Evolutionary conservation across 2,888 invertebrate species (phyloP).

Genomic region (Barypeithes pellucidus): DNA sequence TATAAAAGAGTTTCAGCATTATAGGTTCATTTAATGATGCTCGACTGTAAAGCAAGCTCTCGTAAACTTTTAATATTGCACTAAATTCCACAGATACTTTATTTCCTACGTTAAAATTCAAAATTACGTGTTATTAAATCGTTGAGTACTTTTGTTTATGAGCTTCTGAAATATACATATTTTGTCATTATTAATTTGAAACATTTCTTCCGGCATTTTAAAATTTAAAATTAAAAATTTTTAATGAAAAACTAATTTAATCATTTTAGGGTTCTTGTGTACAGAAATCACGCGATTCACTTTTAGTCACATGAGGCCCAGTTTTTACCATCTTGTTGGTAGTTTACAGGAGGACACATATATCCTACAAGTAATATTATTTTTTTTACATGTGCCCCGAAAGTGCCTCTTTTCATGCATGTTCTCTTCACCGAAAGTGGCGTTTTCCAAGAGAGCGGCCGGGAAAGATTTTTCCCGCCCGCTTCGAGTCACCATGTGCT

Average conservation of each 20-base stretch:
- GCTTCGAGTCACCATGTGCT: too few relatives aligned
- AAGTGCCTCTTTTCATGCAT: too few relatives aligned
- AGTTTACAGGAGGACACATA: too few relatives aligned
- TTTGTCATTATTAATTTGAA: slow-evolving; percentile 60
- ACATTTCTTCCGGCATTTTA: background rate
- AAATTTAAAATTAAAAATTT: too few relatives aligned
- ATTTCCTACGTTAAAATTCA: slow-evolving; percentile 37
- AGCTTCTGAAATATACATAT: slow-evolving; percentile 59
- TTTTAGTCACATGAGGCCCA: too few relatives aligned
- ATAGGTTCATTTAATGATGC: slow-evolving; percentile 3
- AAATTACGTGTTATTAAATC: slow-evolving; percentile 61
- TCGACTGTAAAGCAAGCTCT: slow-evolving; percentile 12
- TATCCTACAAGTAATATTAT: too few relatives aligned
- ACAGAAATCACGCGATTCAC: too few relatives aligned
- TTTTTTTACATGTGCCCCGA: too few relatives aligned
- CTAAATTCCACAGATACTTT: slow-evolving; percentile 24
- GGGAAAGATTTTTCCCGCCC: too few relatives aligned
- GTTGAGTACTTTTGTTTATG: slow-evolving; percentile 58
- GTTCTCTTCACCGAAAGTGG: too few relatives aligned
- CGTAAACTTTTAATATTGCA: slow-evolving; percentile 20
- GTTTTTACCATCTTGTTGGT: too few relatives aligned
- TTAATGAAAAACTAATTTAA: background rate
- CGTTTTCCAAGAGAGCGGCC: too few relatives aligned
- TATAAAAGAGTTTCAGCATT: slow-evolving; percentile 11
- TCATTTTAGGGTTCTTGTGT: background rate